These are phyloP conservation scores for Lagorchestes hirsutus DNA, from an alignment of 2,797 vertebrate species.

Conservation along the genomic window DNA sequence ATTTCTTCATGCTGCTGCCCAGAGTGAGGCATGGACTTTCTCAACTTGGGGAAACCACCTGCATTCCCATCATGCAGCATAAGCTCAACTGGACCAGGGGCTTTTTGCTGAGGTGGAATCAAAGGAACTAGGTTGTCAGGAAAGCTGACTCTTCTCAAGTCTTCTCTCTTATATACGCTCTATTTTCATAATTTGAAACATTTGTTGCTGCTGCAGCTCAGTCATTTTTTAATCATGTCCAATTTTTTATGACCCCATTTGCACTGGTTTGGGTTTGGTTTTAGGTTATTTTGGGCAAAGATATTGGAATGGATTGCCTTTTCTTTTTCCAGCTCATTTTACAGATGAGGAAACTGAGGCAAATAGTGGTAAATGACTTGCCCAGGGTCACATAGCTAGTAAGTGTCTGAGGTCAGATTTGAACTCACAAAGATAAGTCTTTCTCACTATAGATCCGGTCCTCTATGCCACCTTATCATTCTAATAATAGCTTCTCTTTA, in stretches of 20 bases:
- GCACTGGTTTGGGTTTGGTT: neutral
- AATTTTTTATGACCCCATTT: neutral
- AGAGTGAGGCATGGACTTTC: neutral
- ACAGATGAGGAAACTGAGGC: neutral
- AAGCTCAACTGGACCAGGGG: neutral
- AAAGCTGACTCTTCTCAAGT: neutral
- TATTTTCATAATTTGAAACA: neutral
- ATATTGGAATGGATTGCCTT: neutral
- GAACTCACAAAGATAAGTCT: neutral
- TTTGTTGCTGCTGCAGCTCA: neutral
- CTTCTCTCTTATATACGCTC: neutral
- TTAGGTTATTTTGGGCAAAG: neutral
- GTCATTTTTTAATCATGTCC: neutral
- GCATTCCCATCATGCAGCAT: neutral
- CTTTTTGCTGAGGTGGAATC: neutral
- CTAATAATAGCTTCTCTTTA: neutral
- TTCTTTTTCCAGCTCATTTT: neutral
- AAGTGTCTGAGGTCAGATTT: neutral
- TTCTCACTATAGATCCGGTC: neutral
- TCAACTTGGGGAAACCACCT: neutral
- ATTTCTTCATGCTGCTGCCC: neutral
- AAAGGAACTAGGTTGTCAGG: neutral
- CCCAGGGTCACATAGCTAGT: neutral
- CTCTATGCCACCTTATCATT: neutral
- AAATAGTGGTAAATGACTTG: neutral